Evolutionary conservation across 2,797 vertebrate species (phyloP), one percentile per base, ranked within the genome.

Genomic region (Sciurus carolinensis): DNA sequence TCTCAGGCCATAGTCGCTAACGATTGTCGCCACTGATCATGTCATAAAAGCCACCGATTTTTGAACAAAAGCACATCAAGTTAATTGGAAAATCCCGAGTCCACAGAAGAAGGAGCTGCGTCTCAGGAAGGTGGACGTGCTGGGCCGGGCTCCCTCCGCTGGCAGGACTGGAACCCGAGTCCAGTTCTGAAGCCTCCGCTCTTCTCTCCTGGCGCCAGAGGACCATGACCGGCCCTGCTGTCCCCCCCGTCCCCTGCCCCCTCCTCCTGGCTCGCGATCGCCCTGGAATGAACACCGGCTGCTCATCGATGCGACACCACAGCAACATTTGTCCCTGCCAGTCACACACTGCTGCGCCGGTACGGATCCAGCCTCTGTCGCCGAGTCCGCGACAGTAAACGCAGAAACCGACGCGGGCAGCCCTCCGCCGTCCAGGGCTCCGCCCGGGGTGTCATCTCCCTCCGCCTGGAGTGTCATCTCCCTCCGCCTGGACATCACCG

Each of bases 241-340:
- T 18, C 69, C 2, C 15, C 33, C 24, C 4, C 5, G 4, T 4
- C 1, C 1, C 62, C 33, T 4, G 1, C 1, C 62, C 33, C 10
- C 28, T 73, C 73, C 62, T 59, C 50, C 67, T 17, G 3, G 0
- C 11, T 5, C 69, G 39, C 72, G 0, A 0, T 0, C 0, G 0
- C 11, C 66, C 89, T 4, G 33, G 64, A 54, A 47, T 0, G 67
- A 36, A 1, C 42, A 0, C 86, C 4, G 22, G 77, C 77, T 82
- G 42, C 77, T 12, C 5, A 87, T 82, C 93, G 28, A 14, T 26
- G 1, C 26, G n/a, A 79, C 42, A 54, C 92, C 50, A 59, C 87
- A 77, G 30, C 52, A 28, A 30, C 44, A 0, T 93, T 52, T 42
- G 88, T 83, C 26, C 79, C 14, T 28, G 86, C 59, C 67, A 73